A percentile compares a stretch with the other conserved stretches of the same genome.
These are phyloP conservation scores for Bambusicola thoracicus DNA, from an alignment of 2,113 vertebrate species.

Conservation along the genomic window DNA sequence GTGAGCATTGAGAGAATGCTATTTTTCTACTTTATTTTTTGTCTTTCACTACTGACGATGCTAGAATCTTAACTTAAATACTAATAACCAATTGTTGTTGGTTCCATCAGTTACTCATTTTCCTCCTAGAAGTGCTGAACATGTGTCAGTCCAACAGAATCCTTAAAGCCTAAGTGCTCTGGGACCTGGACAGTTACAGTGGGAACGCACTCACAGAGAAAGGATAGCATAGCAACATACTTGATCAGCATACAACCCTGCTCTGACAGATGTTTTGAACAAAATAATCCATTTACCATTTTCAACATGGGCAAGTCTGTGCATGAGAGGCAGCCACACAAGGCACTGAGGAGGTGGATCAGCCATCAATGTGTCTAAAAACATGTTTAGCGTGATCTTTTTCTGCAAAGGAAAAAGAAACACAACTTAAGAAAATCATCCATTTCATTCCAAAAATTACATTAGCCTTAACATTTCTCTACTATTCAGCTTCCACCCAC, in stretches of 20 bases:
- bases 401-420: conserved; percentile 82
- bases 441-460: background rate
- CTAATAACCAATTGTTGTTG: background rate
- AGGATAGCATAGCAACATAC: rapidly evolving
- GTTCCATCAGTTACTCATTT: background rate
- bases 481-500: background rate
- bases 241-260: background rate
- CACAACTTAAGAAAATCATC: rapidly evolving
- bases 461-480: background rate
- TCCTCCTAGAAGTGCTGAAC: background rate
- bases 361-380: conserved; percentile 95
- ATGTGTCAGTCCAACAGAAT: background rate
- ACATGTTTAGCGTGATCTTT: conserved; percentile 94
- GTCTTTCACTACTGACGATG: rapidly evolving
- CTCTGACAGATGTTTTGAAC: background rate
- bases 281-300: conserved; percentile 81
- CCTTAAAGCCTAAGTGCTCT: background rate
- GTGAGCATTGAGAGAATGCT: background rate
- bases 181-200: rapidly evolving
- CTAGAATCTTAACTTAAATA: background rate
- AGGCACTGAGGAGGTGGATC: conserved; percentile 98
- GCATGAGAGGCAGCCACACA: conserved; percentile 98
- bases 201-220: rapidly evolving
- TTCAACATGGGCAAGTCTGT: conserved; percentile 96
- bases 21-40: background rate